These are phyloP conservation scores for Aphaenogaster rudis DNA, from an alignment of 1,140 invertebrate species.

Conservation along the genomic window DNA sequence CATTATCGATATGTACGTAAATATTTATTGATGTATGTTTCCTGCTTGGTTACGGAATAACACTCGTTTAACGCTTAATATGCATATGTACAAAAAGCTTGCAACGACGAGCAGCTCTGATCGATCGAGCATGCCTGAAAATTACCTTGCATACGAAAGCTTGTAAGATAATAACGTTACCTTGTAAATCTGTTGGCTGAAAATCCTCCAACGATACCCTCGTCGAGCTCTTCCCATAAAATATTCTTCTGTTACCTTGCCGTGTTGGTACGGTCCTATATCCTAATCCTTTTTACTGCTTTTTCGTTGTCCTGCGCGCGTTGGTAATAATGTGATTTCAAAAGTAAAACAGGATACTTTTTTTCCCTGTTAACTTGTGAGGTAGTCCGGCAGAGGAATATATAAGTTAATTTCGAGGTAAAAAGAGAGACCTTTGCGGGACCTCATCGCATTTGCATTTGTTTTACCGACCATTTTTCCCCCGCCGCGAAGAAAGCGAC, in stretches of 20 bases:
- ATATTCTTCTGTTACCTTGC: constrained; percentile 16
- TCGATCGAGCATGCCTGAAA: constrained; percentile 20
- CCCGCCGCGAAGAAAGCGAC: constrained; percentile 9
- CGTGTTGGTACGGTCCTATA: no score
- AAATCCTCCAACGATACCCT: not conserved
- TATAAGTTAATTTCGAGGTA: constrained; percentile 16
- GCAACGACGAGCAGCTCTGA: not conserved
- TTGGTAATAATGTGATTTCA: not conserved
- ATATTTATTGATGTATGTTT: constrained; percentile 53
- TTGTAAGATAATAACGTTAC: constrained; percentile 34
- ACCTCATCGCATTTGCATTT: constrained; percentile 21
- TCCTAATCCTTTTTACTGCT: not conserved
- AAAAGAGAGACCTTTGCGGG: not conserved
- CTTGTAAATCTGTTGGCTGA: not conserved
- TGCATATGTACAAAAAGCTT: constrained; percentile 15
- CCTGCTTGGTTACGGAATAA: constrained; percentile 32
- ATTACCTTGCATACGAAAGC: constrained; percentile 15
- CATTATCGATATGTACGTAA: constrained; percentile 35
- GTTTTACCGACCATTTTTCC: constrained; percentile 19
- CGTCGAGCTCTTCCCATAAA: not conserved
- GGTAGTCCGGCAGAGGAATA: not conserved
- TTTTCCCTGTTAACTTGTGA: not conserved
- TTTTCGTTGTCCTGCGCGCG: not conserved
- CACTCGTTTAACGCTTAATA: constrained; percentile 35
- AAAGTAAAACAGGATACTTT: not conserved